A percentile compares a stretch with the other conserved stretches of the same genome.
These are phyloP conservation scores for Myotis myotis DNA, from an alignment of 2,797 vertebrate genomes.

Conservation along the genomic window DNA sequence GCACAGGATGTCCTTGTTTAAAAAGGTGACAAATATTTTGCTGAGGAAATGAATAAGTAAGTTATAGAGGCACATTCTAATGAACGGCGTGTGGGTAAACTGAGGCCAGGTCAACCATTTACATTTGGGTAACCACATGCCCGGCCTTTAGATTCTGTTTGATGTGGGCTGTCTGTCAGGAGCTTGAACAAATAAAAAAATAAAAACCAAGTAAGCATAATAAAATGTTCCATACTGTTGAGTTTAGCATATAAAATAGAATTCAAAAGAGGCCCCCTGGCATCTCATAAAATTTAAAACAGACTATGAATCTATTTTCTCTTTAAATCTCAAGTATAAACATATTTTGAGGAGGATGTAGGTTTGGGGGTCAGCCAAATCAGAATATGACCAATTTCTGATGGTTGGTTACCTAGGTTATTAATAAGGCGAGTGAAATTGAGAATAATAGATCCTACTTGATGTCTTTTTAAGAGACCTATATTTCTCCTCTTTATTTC, in stretches of 20 bases:
- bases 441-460: not conserved
- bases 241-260: not conserved
- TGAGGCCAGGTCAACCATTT: not conserved
- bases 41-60: not conserved
- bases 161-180: not conserved
- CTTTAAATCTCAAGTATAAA: not conserved
- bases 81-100: not conserved
- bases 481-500: not conserved
- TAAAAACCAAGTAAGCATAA: not conserved
- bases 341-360: not conserved
- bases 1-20: not conserved
- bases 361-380: not conserved
- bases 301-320: not conserved
- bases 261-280: not conserved
- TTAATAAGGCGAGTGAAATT: not conserved
- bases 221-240: not conserved
- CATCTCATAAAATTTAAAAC: conserved; percentile 6
- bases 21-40: not conserved
- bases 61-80: not conserved
- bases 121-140: not conserved
- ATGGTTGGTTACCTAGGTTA: not conserved
- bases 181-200: conserved; percentile 10
- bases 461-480: not conserved
- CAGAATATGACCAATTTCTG: not conserved
- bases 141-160: not conserved